A percentile compares a stretch with the other conserved stretches of the same genome.
Evolutionary conservation across 2,888 invertebrate genomes (phyloP).

Genomic region (Xanthia togata): DNA sequence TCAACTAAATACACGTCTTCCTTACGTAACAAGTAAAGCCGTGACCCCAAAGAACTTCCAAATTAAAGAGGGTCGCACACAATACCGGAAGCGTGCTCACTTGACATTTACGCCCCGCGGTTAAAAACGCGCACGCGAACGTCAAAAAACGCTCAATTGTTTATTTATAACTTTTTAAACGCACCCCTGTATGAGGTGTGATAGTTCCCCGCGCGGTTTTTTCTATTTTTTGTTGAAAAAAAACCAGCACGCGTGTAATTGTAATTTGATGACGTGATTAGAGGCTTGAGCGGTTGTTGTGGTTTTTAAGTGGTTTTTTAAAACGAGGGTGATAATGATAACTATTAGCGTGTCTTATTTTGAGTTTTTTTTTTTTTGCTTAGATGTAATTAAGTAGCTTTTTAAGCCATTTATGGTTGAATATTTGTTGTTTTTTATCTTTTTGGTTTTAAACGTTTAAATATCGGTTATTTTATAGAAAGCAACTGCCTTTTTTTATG

Average conservation of each 20-base stretch:
- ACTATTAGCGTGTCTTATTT: conserved; percentile 12
- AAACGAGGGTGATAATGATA: conserved; percentile 1
- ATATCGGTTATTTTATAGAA: neutral
- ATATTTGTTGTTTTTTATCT: neutral
- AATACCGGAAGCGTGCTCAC: conserved; percentile 82
- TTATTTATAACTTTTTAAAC: conserved; percentile 84
- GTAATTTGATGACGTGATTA: conserved; percentile 68
- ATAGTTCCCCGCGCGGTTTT: conserved; percentile 57
- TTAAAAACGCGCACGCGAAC: conserved; percentile 82
- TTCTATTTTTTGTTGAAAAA: conserved; percentile 65
- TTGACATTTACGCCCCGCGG: conserved; percentile 81
- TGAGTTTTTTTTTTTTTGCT: neutral
- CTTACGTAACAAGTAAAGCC: conserved; percentile 26
- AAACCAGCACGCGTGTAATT: conserved; percentile 64
- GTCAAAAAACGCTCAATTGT: conserved; percentile 83
- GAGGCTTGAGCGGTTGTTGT: conserved; percentile 46
- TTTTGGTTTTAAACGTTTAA: neutral
- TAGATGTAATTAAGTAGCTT: neutral
- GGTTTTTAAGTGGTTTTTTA: conserved; percentile 21
- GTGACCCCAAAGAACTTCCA: conserved; percentile 63
- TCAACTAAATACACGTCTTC: conserved; percentile 21
- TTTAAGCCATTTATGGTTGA: conserved; percentile 10
- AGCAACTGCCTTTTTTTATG: too few relatives aligned
- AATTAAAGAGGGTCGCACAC: conserved; percentile 77
- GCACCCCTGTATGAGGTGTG: conserved; percentile 67